phyloP scores from a whole-genome alignment of 2,888 invertebrate genomes.

The Sinodicranocentrus sp. region DNA sequence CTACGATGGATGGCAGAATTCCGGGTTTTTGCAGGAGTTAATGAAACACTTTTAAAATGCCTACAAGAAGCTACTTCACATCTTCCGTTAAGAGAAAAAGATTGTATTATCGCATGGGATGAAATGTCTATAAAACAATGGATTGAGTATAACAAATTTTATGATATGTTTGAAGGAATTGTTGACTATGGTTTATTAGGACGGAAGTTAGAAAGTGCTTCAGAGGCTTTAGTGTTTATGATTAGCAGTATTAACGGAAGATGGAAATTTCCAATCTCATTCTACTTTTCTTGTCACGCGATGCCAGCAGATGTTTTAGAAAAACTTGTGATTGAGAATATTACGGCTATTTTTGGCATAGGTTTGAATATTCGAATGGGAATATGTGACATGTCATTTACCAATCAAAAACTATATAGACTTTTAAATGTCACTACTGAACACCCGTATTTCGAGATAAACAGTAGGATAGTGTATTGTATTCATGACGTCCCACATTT shows the following conservation, averaged over 20 bases:
- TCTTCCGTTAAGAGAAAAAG: conserved; percentile 13
- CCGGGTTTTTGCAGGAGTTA: not conserved
- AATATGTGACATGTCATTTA: conserved; percentile 30
- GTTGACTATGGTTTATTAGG: conserved; percentile 28
- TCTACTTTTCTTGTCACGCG: conserved; percentile 10
- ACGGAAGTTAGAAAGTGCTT: conserved; percentile 10
- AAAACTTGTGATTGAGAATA: not conserved
- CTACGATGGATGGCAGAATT: not conserved
- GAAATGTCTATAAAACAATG: conserved; percentile 51
- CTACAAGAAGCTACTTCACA: not conserved
- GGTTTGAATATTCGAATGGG: conserved; percentile 12
- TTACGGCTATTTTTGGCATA: not conserved
- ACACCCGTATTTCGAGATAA: not conserved
- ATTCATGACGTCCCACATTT: conserved; percentile 44
- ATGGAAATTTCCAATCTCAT: conserved; percentile 45
- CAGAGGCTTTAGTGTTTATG: conserved; percentile 44
- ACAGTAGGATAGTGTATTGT: conserved; percentile 13
- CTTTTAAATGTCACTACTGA: not conserved
- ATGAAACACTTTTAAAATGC: not conserved
- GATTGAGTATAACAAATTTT: conserved; percentile 24
- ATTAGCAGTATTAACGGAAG: conserved; percentile 16
- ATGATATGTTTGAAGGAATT: conserved; percentile 45
- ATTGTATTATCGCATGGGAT: conserved; percentile 52
- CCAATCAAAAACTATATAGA: conserved; percentile 24
- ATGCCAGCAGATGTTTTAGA: not conserved